Evolutionary conservation across 2,113 vertebrate genomes (phyloP), one percentile per base, ranked within the genome.

Genomic region (Scophthalmus maximus): DNA sequence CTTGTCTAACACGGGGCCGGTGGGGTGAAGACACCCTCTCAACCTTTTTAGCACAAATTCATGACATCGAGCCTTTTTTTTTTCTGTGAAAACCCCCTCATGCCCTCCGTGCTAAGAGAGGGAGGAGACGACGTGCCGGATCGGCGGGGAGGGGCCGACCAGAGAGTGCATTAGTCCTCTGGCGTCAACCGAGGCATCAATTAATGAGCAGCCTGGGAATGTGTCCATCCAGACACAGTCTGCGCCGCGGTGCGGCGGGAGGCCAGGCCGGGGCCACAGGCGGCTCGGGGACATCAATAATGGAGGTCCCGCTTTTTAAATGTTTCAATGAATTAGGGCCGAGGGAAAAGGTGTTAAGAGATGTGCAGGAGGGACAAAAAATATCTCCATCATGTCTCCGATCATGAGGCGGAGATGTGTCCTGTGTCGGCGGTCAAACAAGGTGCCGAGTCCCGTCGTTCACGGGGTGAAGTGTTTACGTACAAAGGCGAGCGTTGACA

Each of bases 161-260:
- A 4, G 67, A 58, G 72, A 82, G 76, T 85, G 87, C 91, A 91
- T 91, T 91, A 91, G 84, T 81, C 82, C 85, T 77, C 76, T 70
- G 76, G 85, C 66, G 32, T 76, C 79, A 83, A 86, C 74, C 40
- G 71, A 72, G 64, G 73, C 91, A 88, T 88, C 84, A 84, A 91
- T 92, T 93, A 94, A 92, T 90, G 88, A 92, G 88, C 60, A 79
- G 86, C 77, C 80, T 44, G 77, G 55, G 82, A 91, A 78, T 62
- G 74, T 87, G 87, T 88, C 82, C 89, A 80, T 91, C 84, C 81
- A 85, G 86, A 89, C 81, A 81, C 91, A 92, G 88, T 86, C 89
- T 66, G 52, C 76, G 68, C 60, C 36, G 4, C 50, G 62, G 71
- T 82, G 81, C 78, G 38, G 40, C 68, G 18, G 58, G 84, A 88